Evolutionary conservation across 2,113 vertebrate genomes (phyloP), one percentile per base, ranked within the genome.

Genomic region (Colius striatus): DNA sequence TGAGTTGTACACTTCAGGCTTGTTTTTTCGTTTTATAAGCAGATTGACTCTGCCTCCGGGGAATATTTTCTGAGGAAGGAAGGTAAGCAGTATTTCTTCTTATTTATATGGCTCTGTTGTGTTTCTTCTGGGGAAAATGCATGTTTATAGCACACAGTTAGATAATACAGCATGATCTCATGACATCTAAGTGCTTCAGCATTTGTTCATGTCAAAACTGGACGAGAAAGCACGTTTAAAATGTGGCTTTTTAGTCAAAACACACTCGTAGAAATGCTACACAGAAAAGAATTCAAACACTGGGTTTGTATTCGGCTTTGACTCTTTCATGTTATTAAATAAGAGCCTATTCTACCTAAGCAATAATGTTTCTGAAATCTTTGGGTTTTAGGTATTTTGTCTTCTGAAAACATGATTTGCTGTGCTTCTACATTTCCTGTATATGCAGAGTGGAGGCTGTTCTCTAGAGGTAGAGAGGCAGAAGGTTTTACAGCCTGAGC

Each of bases 1-100:
- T 27, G 48, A 81, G 73, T 88, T 81, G 58, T 51, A 54, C 73
- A 61, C n/a, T 72, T 96, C 32, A 32, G 92, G 61, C 76, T 83
- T 80, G 48, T 30, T 93, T 95, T 41, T 83, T 70, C 18, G 16
- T 88, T 94, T 68, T 48, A 38, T 84, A 83, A 87, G 38, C 62
- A 86, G 70, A 70, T 95, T 91, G 73, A 54, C 32, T 55, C 45
- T 76, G 51, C 66, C 76, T 79, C 70, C 84, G 82, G 76, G 63
- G 84, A 78, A 51, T 63, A 68, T 78, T 75, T 94, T 60, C 76
- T 51, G 78, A 87, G 61, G 45, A 58, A 72, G 85, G 53, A 91
- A 97, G 96, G 97, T 97, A 97, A 98, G 97, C 75, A 89, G 11
- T 67, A 65, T 81, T 97, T 94, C 51, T 71, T 41, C 48, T 97